Evolutionary conservation across 2,888 invertebrate genomes (phyloP).

Genomic region (Drosophila birchii): DNA sequence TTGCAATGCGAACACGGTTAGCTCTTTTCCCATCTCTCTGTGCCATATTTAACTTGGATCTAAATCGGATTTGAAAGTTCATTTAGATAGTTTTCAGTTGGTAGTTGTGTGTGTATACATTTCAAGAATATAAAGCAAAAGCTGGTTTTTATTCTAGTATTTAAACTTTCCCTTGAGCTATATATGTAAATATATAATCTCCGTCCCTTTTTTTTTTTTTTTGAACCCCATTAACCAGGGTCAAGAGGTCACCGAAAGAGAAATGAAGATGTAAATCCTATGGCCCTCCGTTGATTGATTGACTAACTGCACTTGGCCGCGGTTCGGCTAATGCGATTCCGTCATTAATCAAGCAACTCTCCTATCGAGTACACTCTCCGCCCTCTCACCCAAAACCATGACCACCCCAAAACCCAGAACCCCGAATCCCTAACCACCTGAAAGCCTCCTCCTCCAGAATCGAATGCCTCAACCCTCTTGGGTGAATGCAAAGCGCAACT

Average conservation of each 20-base stretch:
- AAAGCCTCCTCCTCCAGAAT: not conserved
- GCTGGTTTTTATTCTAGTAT: not conserved
- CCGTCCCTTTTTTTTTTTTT: not conserved
- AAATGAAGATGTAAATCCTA: slow-evolving; percentile 29
- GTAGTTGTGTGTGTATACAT: too few relatives aligned
- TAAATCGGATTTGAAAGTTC: slow-evolving; percentile 24
- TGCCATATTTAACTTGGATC: slow-evolving; percentile 6
- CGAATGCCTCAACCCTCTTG: not conserved
- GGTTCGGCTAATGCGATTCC: slow-evolving; percentile 41
- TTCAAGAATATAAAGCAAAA: not conserved
- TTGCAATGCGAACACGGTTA: slow-evolving; percentile 57
- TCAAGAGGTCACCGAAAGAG: slow-evolving; percentile 38
- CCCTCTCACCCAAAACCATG: not conserved
- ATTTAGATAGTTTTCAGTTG: not conserved
- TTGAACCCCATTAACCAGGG: not conserved
- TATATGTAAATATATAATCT: not conserved
- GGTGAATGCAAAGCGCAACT: slow-evolving; percentile 69
- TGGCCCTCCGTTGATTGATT: slow-evolving; percentile 41
- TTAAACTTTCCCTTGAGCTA: not conserved
- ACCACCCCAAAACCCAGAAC: not conserved
- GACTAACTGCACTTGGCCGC: slow-evolving; percentile 41
- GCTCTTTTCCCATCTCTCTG: slow-evolving; percentile 10
- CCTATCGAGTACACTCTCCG: slow-evolving; percentile 5
- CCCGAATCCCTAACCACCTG: not conserved
- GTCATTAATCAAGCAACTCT: slow-evolving; percentile 41